Conservation (phyloP, 2,113 vertebrate species). For the Cephalopterus ornatus region DNA sequence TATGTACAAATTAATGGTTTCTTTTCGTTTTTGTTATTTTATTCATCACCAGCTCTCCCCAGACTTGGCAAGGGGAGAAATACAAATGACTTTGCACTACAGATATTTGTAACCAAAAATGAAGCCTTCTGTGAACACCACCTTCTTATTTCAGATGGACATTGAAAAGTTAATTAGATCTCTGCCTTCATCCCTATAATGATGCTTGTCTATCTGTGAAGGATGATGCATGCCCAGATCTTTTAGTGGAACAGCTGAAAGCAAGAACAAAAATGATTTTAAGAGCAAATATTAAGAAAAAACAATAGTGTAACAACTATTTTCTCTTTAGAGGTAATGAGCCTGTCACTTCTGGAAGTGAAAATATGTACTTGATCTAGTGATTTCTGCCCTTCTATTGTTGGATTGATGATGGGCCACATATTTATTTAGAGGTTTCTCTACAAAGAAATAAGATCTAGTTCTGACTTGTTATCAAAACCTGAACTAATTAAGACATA, state of each 20-base stretch:
- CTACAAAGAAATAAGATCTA: neutral
- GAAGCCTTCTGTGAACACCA: neutral
- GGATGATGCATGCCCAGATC: neutral
- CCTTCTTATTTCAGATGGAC: neutral
- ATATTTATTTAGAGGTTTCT: neutral
- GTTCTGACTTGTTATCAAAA: neutral
- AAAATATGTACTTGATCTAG: neutral
- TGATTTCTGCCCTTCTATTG: neutral
- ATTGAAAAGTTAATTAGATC: neutral
- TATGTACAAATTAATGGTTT: neutral
- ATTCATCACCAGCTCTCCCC: neutral
- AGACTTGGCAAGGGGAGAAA: neutral
- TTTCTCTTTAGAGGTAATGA: neutral
- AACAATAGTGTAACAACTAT: neutral
- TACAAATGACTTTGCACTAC: neutral
- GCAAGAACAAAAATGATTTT: neutral
- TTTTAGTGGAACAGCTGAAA: neutral
- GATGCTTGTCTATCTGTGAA: neutral
- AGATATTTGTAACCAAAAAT: neutral
- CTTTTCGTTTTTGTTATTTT: neutral
- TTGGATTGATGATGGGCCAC: neutral
- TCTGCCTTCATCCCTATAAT: neutral
- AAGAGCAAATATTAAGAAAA: neutral
- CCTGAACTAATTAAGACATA: neutral
- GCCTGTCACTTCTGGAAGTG: neutral